Conservation (phyloP, 1,140 invertebrate genomes). For the Drosophila miranda region DNA sequence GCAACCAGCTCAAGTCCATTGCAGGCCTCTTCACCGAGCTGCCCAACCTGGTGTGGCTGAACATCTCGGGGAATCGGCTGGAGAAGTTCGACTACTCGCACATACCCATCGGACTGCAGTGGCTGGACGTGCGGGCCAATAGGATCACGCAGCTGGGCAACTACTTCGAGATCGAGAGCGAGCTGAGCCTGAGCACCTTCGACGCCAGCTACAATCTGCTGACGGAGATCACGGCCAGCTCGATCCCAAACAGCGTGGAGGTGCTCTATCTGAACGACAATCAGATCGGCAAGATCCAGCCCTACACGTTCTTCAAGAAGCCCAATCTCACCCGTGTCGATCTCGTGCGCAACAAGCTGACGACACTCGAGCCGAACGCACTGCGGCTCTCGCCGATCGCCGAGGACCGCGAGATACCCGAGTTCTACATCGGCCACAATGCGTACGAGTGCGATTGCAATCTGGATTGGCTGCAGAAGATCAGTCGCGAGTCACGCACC, state of each 20-base stretch:
- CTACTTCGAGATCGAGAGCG: slow-evolving; percentile 93
- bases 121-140: slow-evolving; percentile 95
- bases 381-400: slow-evolving; percentile 91
- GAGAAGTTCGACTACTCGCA: slow-evolving; percentile 95
- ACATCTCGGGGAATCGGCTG: slow-evolving; percentile 94
- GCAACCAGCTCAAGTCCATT: slow-evolving; percentile 93
- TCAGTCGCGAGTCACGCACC: slow-evolving; percentile 89
- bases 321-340: slow-evolving; percentile 94
- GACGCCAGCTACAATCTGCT: slow-evolving; percentile 93
- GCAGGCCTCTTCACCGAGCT: slow-evolving; percentile 92
- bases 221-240: slow-evolving; percentile 92
- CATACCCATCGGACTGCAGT: slow-evolving; percentile 93
- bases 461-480: slow-evolving; percentile 88
- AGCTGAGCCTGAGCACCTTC: slow-evolving; percentile 91
- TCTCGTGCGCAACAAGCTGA: slow-evolving; percentile 92
- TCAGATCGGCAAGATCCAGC: slow-evolving; percentile 92
- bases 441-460: slow-evolving; percentile 94
- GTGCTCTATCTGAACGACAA: slow-evolving; percentile 93
- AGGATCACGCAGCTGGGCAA: slow-evolving; percentile 94
- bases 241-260: slow-evolving; percentile 94
- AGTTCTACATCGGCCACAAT: slow-evolving; percentile 95
- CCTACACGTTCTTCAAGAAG: slow-evolving; percentile 96
- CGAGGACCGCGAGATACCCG: slow-evolving; percentile 89
- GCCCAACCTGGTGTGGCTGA: slow-evolving; percentile 94
- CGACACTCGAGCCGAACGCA: slow-evolving; percentile 92